Percentiles rank a stretch among this genome's conserved stretches.
Evolutionary conservation across 1,140 invertebrate species (phyloP).

Genomic region (Hyles euphorbiae): DNA sequence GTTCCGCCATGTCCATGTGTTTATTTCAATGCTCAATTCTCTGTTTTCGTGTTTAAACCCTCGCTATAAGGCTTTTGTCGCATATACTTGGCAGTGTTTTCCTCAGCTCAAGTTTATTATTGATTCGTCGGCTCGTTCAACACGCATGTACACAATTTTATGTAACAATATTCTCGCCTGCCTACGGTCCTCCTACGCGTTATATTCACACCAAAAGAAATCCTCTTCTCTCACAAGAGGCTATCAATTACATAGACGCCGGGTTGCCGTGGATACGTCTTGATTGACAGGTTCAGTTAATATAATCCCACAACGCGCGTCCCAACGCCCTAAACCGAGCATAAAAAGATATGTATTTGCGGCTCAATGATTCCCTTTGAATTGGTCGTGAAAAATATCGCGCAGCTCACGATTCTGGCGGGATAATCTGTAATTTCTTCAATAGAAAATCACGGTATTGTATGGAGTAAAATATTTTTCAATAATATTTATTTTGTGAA

Average conservation of each 20-base stretch:
- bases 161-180: constrained; percentile 4
- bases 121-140: constrained; percentile 27
- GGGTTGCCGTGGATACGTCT: constrained; percentile 36
- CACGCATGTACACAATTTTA: constrained; percentile 15
- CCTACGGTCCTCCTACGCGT: constrained; percentile 8
- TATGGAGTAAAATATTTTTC: no score
- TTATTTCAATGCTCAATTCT: constrained; percentile 20
- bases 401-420: constrained; percentile 10
- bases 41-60: constrained; percentile 20
- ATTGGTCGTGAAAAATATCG: constrained; percentile 28
- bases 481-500: no score
- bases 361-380: constrained; percentile 28
- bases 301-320: constrained; percentile 28
- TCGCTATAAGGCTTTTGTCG: constrained; percentile 21
- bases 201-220: constrained; percentile 12
- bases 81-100: constrained; percentile 18
- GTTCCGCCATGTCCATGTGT: no score
- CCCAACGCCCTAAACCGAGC: constrained; percentile 19
- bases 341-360: constrained; percentile 33
- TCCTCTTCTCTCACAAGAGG: constrained; percentile 22
- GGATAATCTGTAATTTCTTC: background rate
- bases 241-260: constrained; percentile 40
- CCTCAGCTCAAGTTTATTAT: constrained; percentile 19
- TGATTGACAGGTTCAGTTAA: constrained; percentile 48
- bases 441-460: background rate